These are phyloP conservation scores for Phenacoccus solenopsis DNA, from an alignment of 1,140 invertebrate genomes.

Conservation along the genomic window DNA sequence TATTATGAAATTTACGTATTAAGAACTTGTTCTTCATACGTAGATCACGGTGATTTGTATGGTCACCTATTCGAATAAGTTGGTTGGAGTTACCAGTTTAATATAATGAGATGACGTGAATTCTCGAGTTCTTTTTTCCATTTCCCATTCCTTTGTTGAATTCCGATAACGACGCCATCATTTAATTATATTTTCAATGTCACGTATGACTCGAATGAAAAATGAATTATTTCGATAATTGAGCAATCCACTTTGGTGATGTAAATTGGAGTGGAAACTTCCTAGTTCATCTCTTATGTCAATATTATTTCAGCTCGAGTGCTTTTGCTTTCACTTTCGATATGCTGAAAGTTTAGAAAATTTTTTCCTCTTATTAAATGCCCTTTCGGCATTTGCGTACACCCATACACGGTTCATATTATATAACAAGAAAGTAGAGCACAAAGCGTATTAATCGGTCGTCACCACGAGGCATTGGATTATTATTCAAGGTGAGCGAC, in stretches of 20 bases:
- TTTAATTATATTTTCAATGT: neutral
- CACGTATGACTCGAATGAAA: neutral
- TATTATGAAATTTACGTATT: too few relatives aligned
- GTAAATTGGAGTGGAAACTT: neutral
- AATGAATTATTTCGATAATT: neutral
- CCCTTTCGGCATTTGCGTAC: neutral
- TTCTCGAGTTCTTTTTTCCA: too few relatives aligned
- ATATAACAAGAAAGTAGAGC: constrained; percentile 13
- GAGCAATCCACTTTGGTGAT: neutral
- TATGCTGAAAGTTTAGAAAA: too few relatives aligned
- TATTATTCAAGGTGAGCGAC: constrained; percentile 14
- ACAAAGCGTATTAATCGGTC: neutral
- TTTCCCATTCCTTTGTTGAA: neutral
- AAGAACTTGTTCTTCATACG: too few relatives aligned
- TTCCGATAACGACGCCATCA: neutral
- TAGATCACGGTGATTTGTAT: too few relatives aligned
- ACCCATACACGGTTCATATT: neutral
- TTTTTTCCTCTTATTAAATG: neutral
- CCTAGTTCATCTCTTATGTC: neutral
- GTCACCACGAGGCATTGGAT: constrained; percentile 6
- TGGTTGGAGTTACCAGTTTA: too few relatives aligned
- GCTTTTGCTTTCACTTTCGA: neutral
- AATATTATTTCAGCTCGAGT: neutral
- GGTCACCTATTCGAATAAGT: too few relatives aligned
- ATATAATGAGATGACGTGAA: too few relatives aligned